A percentile compares a stretch with the other conserved stretches of the same genome.
phyloP scores from a whole-genome alignment of 2,113 vertebrate genomes.

The Stegastes partitus region DNA sequence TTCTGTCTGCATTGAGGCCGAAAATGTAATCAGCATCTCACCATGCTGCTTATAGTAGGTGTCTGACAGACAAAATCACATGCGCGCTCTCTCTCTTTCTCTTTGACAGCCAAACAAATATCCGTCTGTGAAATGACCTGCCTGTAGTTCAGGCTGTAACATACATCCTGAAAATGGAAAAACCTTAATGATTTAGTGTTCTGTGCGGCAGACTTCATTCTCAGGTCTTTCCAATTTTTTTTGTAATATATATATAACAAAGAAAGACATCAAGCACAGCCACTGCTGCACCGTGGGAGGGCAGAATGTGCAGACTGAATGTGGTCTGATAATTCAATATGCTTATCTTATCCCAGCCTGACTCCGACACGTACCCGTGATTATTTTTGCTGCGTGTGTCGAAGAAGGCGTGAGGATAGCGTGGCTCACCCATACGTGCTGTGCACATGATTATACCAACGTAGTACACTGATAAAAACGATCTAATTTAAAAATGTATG shows the following conservation, averaged over 20 bases:
- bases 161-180: constrained; percentile 19
- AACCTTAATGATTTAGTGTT: constrained; percentile 15
- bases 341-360: constrained; percentile 15
- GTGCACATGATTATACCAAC: background rate
- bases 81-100: constrained; percentile 18
- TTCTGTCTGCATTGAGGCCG: constrained; percentile 14
- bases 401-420: constrained; percentile 12
- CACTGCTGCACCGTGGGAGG: background rate
- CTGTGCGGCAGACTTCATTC: background rate
- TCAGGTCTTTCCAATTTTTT: constrained; percentile 5
- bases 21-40: constrained; percentile 59
- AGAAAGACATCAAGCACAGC: constrained; percentile 25
- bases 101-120: constrained; percentile 11
- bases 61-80: constrained; percentile 50
- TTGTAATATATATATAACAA: constrained; percentile 9
- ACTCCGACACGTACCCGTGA: background rate
- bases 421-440: constrained; percentile 1
- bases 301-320: constrained; percentile 17
- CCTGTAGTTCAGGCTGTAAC: constrained; percentile 14
- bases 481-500: too few species aligned
- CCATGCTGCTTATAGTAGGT: constrained; percentile 37
- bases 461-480: background rate
- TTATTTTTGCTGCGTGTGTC: constrained; percentile 20
- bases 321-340: constrained; percentile 38
- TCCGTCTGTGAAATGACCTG: constrained; percentile 14